Evolutionary conservation across 2,888 invertebrate genomes (phyloP).

Genomic region (Nasonia oneida): DNA sequence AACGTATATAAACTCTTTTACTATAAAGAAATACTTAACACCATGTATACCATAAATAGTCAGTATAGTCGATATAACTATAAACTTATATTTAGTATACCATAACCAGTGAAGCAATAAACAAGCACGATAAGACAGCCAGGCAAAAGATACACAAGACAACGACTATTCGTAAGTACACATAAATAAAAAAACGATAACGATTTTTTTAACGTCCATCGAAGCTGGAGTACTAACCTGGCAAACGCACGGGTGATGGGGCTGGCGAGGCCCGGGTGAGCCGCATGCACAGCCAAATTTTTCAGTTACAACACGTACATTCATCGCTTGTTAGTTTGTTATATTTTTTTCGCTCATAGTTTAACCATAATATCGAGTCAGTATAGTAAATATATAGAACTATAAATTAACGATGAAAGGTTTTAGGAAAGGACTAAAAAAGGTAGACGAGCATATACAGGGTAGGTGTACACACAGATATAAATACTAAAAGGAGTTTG

Average conservation of each 20-base stretch:
- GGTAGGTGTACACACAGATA: background rate
- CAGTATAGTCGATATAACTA: background rate
- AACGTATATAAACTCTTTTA: background rate
- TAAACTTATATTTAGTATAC: background rate
- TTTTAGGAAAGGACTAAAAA: background rate
- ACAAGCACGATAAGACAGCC: background rate
- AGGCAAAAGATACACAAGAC: background rate
- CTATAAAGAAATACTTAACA: background rate
- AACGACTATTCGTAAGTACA: background rate
- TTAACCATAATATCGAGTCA: background rate
- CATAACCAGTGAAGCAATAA: background rate
- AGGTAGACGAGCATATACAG: conserved; percentile 11
- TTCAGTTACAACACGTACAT: conserved; percentile 73
- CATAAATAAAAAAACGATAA: background rate
- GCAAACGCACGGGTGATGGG: conserved; percentile 80
- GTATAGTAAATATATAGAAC: background rate
- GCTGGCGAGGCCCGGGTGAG: conserved; percentile 81
- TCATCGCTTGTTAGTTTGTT: conserved; percentile 59
- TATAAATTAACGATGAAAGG: background rate
- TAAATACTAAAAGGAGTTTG: background rate
- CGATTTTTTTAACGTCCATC: conserved; percentile 1
- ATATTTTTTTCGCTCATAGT: background rate
- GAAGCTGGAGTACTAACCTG: conserved; percentile 77
- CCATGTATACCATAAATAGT: background rate
- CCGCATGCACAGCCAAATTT: conserved; percentile 82